A percentile compares a stretch with the other conserved stretches of the same genome.
Conservation (phyloP, 2,888 invertebrate species). For the Strigamia maritima region DNA sequence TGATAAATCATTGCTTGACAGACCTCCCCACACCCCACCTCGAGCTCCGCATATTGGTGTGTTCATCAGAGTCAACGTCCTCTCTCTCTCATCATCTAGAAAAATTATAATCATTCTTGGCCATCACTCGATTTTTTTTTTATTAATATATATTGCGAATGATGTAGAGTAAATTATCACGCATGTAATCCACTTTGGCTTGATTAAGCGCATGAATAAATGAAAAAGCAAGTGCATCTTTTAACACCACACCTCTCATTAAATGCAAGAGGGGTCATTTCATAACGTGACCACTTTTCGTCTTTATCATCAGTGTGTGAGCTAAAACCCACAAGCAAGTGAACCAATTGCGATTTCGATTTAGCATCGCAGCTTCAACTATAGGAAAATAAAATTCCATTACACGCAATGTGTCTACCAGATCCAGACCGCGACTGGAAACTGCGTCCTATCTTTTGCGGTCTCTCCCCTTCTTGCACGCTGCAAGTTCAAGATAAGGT, state of each 20-base stretch:
- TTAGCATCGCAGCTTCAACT: background rate
- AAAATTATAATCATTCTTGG: conserved; percentile 16
- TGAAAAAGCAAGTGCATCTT: conserved; percentile 5
- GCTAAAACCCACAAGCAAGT: background rate
- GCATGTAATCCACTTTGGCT: conserved; percentile 27
- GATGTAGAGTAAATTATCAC: conserved; percentile 24
- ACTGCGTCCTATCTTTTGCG: conserved; percentile 7
- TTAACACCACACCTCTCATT: conserved; percentile 21
- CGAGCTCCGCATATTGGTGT: conserved; percentile 6
- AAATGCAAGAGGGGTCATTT: conserved; percentile 1
- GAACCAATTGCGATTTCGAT: conserved; percentile 14
- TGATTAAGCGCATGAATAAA: conserved; percentile 21
- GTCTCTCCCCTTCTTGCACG: conserved; percentile 10
- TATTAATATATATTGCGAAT: conserved; percentile 22
- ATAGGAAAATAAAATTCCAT: conserved; percentile 21
- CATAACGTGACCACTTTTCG: conserved; percentile 20
- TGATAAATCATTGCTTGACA: conserved; percentile 33
- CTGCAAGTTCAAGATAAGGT: conserved; percentile 17
- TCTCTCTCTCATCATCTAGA: background rate
- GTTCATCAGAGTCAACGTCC: conserved; percentile 23
- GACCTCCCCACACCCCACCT: background rate
- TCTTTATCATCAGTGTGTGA: background rate
- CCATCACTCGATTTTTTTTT: conserved; percentile 15
- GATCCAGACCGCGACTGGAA: conserved; percentile 19
- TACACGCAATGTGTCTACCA: conserved; percentile 5